These are phyloP conservation scores for Gila orcuttii DNA, from an alignment of 2,113 vertebrate species.

Conservation along the genomic window DNA sequence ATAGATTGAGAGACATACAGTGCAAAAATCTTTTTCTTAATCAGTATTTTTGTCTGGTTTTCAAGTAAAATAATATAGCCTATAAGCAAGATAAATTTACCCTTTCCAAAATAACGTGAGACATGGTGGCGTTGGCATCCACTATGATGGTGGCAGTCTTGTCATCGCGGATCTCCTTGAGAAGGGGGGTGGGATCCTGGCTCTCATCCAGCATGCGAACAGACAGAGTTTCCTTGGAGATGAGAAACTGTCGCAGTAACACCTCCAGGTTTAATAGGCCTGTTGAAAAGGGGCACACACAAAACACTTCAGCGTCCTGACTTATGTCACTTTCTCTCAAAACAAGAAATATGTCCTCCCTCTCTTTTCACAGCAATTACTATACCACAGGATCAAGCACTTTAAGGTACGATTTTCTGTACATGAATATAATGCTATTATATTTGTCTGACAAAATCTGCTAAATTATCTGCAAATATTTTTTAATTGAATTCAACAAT, in stretches of 20 bases:
- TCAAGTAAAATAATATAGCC: neutral
- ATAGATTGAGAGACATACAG: no score
- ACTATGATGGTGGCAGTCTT: conserved; percentile 97
- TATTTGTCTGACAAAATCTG: neutral
- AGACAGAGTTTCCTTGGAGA: conserved; percentile 96
- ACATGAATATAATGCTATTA: neutral
- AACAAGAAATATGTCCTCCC: neutral
- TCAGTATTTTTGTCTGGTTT: neutral
- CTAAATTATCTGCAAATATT: neutral
- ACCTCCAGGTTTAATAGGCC: conserved; percentile 98
- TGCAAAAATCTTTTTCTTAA: neutral
- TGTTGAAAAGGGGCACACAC: conserved; percentile 64
- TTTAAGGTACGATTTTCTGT: neutral
- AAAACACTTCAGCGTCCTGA: conserved; percentile 17
- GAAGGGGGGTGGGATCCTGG: conserved; percentile 91
- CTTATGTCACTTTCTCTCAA: conserved; percentile 6
- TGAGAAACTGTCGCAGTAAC: conserved; percentile 96
- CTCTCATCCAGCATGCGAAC: conserved; percentile 97
- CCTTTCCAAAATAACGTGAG: conserved; percentile 92
- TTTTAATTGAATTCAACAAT: neutral
- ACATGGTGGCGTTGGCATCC: conserved; percentile 96
- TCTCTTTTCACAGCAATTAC: neutral
- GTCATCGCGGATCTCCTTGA: conserved; percentile 97
- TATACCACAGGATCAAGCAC: neutral
- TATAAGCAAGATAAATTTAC: conserved; percentile 50